These are phyloP conservation scores for Sebastes hubbsi DNA, from an alignment of 2,797 vertebrate species.

Conservation along the genomic window DNA sequence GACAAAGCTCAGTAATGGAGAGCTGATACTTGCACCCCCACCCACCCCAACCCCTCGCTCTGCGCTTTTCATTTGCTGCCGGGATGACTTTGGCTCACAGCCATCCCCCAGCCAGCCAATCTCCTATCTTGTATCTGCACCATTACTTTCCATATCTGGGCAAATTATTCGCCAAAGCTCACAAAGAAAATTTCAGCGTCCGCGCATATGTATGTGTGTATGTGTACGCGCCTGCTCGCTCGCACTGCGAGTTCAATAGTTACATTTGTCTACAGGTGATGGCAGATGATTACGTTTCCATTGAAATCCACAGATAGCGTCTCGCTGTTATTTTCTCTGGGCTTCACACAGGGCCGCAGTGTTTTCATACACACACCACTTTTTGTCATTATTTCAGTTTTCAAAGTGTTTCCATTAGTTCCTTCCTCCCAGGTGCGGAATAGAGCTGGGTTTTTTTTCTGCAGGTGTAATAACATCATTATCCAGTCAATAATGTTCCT, in stretches of 20 bases:
- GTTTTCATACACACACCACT: neutral
- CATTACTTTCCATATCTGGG: constrained; percentile 67
- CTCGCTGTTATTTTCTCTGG: neutral
- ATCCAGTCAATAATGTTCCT: constrained; percentile 20
- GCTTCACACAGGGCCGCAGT: neutral
- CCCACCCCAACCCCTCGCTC: constrained; percentile 10
- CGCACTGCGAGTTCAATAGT: neutral
- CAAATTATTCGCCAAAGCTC: constrained; percentile 64
- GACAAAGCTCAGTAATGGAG: constrained; percentile 72
- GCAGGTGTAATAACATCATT: constrained; percentile 13
- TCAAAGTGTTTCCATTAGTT: constrained; percentile 18
- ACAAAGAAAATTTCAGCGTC: constrained; percentile 33
- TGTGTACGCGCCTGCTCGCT: neutral
- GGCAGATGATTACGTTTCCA: constrained; percentile 24
- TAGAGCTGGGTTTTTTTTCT: neutral
- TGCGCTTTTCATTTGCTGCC: constrained; percentile 71
- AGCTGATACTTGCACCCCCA: constrained; percentile 50
- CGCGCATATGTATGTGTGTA: neutral
- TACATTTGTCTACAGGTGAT: constrained; percentile 30
- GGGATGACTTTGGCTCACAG: constrained; percentile 74
- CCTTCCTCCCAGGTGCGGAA: constrained; percentile 8
- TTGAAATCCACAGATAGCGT: constrained; percentile 15
- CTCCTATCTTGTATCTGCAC: constrained; percentile 64
- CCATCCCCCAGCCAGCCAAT: constrained; percentile 59
- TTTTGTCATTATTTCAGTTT: constrained; percentile 1